Evolutionary conservation across 2,888 invertebrate species (phyloP).

Genomic region (Trichopoda pennipes): DNA sequence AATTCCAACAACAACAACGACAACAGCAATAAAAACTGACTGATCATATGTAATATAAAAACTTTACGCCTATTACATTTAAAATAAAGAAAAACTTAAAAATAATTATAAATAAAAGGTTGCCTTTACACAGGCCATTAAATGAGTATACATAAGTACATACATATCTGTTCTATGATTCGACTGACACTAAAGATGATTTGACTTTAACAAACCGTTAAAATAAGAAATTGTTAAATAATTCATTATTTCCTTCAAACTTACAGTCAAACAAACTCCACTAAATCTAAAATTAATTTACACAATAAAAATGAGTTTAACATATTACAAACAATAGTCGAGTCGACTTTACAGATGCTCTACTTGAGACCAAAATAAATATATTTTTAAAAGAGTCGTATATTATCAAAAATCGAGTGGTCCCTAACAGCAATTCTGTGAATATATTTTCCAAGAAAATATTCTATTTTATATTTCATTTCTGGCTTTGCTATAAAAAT

Average conservation of each 20-base stretch:
- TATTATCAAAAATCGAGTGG: too few species aligned
- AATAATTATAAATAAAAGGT: conserved; percentile 50
- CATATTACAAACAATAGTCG: neutral
- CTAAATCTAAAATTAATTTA: conserved; percentile 55
- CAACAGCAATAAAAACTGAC: conserved; percentile 14
- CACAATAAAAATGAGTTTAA: conserved; percentile 12
- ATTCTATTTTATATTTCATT: too few species aligned
- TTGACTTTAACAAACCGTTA: conserved; percentile 61
- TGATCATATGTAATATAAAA: conserved; percentile 55
- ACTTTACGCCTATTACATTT: conserved; percentile 46
- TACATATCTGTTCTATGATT: conserved; percentile 15
- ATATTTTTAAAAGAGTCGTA: too few species aligned
- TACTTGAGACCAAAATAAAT: neutral
- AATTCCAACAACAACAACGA: too few species aligned
- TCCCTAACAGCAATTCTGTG: too few species aligned
- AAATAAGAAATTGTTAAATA: conserved; percentile 65
- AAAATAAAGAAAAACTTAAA: conserved; percentile 46
- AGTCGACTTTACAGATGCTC: conserved; percentile 9
- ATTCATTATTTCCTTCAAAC: conserved; percentile 51
- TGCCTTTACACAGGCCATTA: conserved; percentile 17
- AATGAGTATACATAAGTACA: too few species aligned
- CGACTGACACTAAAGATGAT: conserved; percentile 46
- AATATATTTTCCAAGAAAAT: too few species aligned
- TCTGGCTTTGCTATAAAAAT: too few species aligned
- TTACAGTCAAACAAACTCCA: conserved; percentile 55